Evolutionary conservation across 1,140 invertebrate species (phyloP).

Genomic region (Cryptotermes secundus): DNA sequence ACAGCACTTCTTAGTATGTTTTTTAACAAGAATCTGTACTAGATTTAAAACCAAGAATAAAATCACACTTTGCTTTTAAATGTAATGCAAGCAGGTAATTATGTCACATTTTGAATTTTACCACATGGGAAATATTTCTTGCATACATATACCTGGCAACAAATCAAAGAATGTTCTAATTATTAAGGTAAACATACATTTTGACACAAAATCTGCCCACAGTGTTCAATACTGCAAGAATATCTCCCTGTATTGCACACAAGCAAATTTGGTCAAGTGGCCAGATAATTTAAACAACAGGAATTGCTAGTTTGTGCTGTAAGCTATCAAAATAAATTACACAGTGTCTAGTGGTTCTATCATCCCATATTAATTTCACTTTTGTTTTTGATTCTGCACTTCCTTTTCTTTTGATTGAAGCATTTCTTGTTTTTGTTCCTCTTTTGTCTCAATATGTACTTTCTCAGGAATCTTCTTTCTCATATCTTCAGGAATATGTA

Average conservation of each 20-base stretch:
- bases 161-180: no score
- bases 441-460: background rate
- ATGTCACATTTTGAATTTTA: no score
- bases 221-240: background rate
- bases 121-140: no score
- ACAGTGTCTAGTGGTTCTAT: background rate
- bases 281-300: background rate
- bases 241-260: background rate
- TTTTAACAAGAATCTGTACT: no score
- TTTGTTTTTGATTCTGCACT: background rate
- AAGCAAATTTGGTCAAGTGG: background rate
- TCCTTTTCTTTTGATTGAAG: background rate
- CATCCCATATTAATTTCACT: background rate
- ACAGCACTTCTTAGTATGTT: no score
- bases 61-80: no score
- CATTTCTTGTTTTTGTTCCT: background rate
- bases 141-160: no score
- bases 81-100: no score
- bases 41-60: no score
- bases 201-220: no score
- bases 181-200: no score
- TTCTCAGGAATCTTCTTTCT: background rate
- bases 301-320: background rate
- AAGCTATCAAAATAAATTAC: background rate
- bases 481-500: slow-evolving; percentile 51